These are phyloP conservation scores for Thera britannica DNA, from an alignment of 2,888 invertebrate species.

Conservation along the genomic window DNA sequence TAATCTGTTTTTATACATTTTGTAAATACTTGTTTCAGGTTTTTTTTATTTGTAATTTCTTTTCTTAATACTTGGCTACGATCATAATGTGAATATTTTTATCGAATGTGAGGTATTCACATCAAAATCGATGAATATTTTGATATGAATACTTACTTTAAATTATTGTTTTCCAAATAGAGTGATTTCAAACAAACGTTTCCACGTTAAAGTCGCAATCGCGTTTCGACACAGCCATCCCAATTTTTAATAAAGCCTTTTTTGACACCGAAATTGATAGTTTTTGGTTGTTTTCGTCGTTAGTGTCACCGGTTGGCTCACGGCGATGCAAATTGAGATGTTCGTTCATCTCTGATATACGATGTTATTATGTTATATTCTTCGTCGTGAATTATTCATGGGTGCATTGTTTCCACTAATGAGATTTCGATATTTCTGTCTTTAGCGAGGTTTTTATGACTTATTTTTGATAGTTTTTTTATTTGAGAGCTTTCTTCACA, in stretches of 20 bases:
- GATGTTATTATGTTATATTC: slow-evolving; percentile 60
- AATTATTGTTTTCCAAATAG: neutral
- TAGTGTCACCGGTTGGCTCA: slow-evolving; percentile 70
- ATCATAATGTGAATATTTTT: too few species aligned
- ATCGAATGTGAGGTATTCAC: too few species aligned
- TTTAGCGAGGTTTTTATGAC: slow-evolving; percentile 14
- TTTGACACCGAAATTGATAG: slow-evolving; percentile 75
- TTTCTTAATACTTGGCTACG: too few species aligned
- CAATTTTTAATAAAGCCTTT: slow-evolving; percentile 65
- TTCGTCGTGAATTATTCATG: slow-evolving; percentile 46
- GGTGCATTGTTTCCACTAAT: slow-evolving; percentile 50
- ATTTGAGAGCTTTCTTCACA: too few species aligned
- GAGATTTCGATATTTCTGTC: slow-evolving; percentile 33
- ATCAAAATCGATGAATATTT: too few species aligned
- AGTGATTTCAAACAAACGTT: neutral
- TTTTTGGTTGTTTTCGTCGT: slow-evolving; percentile 78
- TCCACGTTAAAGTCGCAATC: slow-evolving; percentile 10
- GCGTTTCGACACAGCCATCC: slow-evolving; percentile 50
- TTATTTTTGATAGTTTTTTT: slow-evolving; percentile 16
- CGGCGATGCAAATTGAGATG: slow-evolving; percentile 80
- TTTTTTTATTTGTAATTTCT: too few species aligned
- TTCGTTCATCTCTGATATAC: slow-evolving; percentile 73
- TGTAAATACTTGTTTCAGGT: too few species aligned
- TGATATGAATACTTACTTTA: too few species aligned
- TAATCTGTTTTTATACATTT: too few species aligned